Percentiles rank a stretch among this genome's conserved stretches.
Evolutionary conservation across 2,113 vertebrate genomes (phyloP).

Genomic region (Gymnocephalus cernua): DNA sequence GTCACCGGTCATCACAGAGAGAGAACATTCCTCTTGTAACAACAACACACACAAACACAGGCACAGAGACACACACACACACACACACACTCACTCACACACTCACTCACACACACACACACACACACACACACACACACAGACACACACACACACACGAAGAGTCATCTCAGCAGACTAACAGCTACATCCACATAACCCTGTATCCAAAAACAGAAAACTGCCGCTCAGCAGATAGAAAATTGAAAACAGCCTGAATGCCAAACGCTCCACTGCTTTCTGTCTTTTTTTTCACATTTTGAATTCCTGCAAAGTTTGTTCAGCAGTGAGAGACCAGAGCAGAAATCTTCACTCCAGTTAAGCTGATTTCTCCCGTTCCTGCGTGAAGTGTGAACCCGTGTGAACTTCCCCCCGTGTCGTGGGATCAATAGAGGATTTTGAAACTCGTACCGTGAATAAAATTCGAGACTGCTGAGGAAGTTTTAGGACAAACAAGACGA

Average conservation of each 20-base stretch:
- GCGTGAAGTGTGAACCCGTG: neutral
- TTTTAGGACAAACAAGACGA: neutral
- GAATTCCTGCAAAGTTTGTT: slow-evolving; percentile 13
- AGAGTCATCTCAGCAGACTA: no score
- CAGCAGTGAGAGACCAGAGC: neutral
- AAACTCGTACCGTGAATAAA: no score
- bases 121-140: neutral
- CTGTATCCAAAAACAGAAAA: slow-evolving; percentile 29
- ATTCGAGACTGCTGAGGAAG: neutral
- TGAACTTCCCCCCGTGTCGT: no score
- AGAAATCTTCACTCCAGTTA: neutral
- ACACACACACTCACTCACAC: slow-evolving; percentile 23
- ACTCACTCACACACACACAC: slow-evolving; percentile 9
- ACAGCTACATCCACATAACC: slow-evolving; percentile 7
- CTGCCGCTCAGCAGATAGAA: slow-evolving; percentile 19
- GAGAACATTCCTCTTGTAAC: slow-evolving; percentile 48
- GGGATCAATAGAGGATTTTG: no score
- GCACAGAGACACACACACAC: neutral
- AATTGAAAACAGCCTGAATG: slow-evolving; percentile 52
- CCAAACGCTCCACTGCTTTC: slow-evolving; percentile 19
- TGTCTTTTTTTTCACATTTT: neutral
- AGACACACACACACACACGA: neutral
- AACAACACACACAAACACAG: slow-evolving; percentile 38
- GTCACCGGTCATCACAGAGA: slow-evolving; percentile 65
- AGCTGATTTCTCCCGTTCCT: neutral